Conservation (phyloP, 2,797 vertebrate species). For the Lutjanus argentimaculatus region DNA sequence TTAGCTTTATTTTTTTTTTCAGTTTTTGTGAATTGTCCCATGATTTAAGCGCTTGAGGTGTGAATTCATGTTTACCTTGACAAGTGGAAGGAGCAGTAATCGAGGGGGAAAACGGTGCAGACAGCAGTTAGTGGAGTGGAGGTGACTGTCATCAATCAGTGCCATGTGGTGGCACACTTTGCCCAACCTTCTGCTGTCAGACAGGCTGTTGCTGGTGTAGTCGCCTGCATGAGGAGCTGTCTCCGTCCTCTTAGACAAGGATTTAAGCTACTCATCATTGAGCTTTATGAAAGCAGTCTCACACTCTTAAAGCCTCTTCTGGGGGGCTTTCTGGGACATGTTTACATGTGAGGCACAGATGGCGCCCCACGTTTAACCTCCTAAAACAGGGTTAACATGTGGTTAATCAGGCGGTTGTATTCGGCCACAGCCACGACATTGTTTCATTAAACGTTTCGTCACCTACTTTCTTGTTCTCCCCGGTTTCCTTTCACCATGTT, state of each 20-base stretch:
- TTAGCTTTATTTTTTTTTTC: background rate
- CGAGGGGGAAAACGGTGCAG: background rate
- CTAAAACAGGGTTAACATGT: slow-evolving; percentile 48
- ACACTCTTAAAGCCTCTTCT: slow-evolving; percentile 56
- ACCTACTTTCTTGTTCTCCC: slow-evolving; percentile 10
- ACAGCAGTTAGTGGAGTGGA: background rate
- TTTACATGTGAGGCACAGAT: slow-evolving; percentile 72
- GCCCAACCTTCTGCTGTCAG: slow-evolving; percentile 34
- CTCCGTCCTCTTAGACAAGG: slow-evolving; percentile 42
- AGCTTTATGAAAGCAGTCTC: slow-evolving; percentile 58
- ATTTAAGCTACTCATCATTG: slow-evolving; percentile 65
- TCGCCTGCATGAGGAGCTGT: slow-evolving; percentile 24
- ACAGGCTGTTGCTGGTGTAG: slow-evolving; percentile 5
- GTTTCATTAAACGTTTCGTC: slow-evolving; percentile 31
- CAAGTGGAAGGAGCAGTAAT: background rate
- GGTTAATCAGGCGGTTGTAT: slow-evolving; percentile 30
- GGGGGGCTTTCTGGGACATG: slow-evolving; percentile 50
- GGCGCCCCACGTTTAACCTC: slow-evolving; percentile 48
- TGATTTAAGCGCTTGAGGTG: background rate
- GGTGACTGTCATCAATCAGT: slow-evolving; percentile 43
- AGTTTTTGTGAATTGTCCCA: background rate
- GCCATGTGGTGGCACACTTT: slow-evolving; percentile 44
- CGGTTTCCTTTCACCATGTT: background rate
- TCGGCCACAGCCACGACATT: slow-evolving; percentile 47
- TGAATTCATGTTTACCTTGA: slow-evolving; percentile 5